Percentiles rank a stretch among this genome's conserved stretches.
phyloP scores from a whole-genome alignment of 2,113 vertebrate species.

The Microcebus jonahi region DNA sequence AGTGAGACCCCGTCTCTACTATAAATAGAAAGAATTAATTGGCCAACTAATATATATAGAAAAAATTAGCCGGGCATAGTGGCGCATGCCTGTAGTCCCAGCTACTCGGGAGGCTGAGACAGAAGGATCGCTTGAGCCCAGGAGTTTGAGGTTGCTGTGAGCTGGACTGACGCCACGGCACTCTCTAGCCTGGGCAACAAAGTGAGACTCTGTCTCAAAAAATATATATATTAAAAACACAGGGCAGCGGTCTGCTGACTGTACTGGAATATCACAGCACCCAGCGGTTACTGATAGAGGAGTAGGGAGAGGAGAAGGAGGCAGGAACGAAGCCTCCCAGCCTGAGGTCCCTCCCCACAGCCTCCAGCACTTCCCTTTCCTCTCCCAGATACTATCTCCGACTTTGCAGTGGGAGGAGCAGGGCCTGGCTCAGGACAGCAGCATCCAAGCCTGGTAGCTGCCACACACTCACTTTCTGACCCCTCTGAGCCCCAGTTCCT shows the following conservation, averaged over 20 bases:
- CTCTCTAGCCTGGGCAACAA: too few relatives aligned
- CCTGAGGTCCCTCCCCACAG: neutral
- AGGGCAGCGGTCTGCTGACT: fast-evolving
- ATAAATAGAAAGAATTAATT: too few relatives aligned
- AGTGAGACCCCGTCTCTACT: too few relatives aligned
- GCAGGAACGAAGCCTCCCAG: neutral
- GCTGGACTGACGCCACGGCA: too few relatives aligned
- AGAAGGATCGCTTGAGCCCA: too few relatives aligned
- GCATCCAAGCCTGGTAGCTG: neutral
- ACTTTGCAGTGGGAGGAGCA: neutral
- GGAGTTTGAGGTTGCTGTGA: too few relatives aligned
- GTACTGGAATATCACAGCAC: neutral
- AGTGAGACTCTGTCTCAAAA: too few relatives aligned
- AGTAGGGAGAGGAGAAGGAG: neutral
- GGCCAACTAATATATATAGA: too few relatives aligned
- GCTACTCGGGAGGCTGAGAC: too few relatives aligned
- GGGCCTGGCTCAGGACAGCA: neutral
- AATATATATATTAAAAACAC: neutral
- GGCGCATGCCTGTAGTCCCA: too few relatives aligned
- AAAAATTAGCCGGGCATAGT: too few relatives aligned
- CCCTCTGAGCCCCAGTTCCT: neutral
- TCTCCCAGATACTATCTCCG: neutral
- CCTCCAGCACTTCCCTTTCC: neutral
- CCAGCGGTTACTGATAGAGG: neutral
- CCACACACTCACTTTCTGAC: neutral